Base-by-base conservation (phyloP, 2,888 invertebrate species). In the Catocala nupta region DNA sequence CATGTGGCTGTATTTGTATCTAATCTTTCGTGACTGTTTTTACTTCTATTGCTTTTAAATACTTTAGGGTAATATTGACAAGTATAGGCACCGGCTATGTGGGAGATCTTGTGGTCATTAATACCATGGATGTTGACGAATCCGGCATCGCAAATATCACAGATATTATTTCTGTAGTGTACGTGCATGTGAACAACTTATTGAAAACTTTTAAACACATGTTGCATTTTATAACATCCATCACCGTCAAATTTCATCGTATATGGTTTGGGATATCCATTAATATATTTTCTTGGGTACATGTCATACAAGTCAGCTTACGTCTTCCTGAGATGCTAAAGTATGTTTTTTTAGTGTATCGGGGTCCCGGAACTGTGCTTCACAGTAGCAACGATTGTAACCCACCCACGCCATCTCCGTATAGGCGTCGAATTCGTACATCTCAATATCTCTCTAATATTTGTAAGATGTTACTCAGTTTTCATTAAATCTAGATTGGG, bases 171-270 rank as follows among this genome's bases (percentile, higher is more conserved):
- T 6, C 68, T 67, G 54, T 75, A 84, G 56, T 85, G 86, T 0
- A 67, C 45, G 13, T 68, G 78, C 83, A 86, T 86, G 39, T 87
- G 86, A n/a, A 81, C 77, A 84, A 84, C 16, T 74, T 75, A 39
- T 73, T 60, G 39, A 73, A 83, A 5, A 60, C 61, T 1, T 66
- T 66, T 0, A 65, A 47, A 16, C 86, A 86, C 55, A 73, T 63
- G 0, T 65, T 59, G 51, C 86, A 86, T 10, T 59, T 59, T 0
- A 85, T 60, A 0, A 56, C 56, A 5, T 79, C 70, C 56, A 5
- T 79, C 70, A 4, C 68, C 70, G 0, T 74, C 71, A 10, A 88
- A 88, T 54, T 83, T 85, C 42, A 88, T 88, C 0, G 87, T 5
- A 89, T 80, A 49, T 83, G 83, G 58, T 81, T 83, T 10, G 75